Evolutionary conservation across 2,888 invertebrate species (phyloP), one percentile per base, ranked within the genome.

Genomic region (Allolobophora icterica): DNA sequence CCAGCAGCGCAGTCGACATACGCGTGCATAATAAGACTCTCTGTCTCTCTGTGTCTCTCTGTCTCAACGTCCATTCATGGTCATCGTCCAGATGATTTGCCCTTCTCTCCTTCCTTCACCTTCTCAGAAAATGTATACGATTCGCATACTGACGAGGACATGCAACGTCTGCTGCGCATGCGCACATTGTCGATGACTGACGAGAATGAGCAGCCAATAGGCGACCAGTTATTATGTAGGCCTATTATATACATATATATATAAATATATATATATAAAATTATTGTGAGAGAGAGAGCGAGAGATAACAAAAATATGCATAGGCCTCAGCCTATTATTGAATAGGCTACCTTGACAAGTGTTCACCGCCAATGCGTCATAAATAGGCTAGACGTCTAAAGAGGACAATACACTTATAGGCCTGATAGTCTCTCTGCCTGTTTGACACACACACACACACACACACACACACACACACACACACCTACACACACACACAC

Each of bases 321-420:
- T 71, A 71, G 71, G 30, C 71, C n/a, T 71, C 30, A n/a, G 71
- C 30, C 71, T n/a, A 71, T 71, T n/a, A 71, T 71, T 71, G 71
- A 71, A 71, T 71, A 52, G 52, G 52, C 52, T 52, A 71, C 71
- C 71, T 71, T 71, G 71, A 71, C 71, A 71, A 71, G 71, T 71
- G 71, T 17, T 71, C 71, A n/a, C 71, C 71, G 71, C n/a, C 71
- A 71, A 71, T 71, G 30, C 71, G 71, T 71, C 71, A 71, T 71
- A n/a, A 71, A 52, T 52, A 71, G 71, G 71, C 71, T 71, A 71
- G n/a, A 71, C 71, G 71, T 71, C 71, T 71, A 71, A 71, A 30
- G 30, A 71, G 30, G 71, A 71, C 71, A 71, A 71, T 71, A 71
- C 71, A 71, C 8, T 71, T 71, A 71, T 71, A 71, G 71, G 71